Conservation (phyloP, 1,140 invertebrate genomes). For the Drosophila orosa region DNA sequence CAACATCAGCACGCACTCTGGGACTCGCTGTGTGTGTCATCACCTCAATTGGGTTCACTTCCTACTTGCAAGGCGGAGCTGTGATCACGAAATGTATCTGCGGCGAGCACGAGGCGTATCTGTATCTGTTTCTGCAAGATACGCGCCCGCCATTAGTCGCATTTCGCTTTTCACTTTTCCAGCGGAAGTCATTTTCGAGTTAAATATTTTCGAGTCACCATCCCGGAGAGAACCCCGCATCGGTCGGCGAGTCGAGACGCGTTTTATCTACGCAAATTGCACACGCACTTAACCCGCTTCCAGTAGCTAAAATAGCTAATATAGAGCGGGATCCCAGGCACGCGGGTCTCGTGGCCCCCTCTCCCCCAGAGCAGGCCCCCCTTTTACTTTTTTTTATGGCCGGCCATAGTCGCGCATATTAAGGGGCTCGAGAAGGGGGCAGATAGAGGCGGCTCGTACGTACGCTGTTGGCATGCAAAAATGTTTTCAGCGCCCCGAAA, state of each 20-base stretch:
- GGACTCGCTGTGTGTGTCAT: conserved; percentile 73
- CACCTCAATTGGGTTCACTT: conserved; percentile 83
- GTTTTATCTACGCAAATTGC: conserved; percentile 77
- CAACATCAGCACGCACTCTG: conserved; percentile 56
- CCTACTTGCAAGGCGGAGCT: conserved; percentile 72
- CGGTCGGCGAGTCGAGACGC: conserved; percentile 4
- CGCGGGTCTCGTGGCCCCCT: conserved; percentile 19
- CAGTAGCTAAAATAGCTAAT: conserved; percentile 61
- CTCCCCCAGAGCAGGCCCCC: conserved; percentile 12
- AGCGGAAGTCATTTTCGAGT: conserved; percentile 75
- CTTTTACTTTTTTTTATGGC: conserved; percentile 37
- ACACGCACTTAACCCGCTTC: conserved; percentile 81
- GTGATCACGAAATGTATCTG: conserved; percentile 66
- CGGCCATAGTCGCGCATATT: conserved; percentile 43
- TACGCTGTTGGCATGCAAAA: conserved; percentile 52
- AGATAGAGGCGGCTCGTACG: not conserved
- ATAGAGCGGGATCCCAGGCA: conserved; percentile 56
- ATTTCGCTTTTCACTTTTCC: conserved; percentile 67
- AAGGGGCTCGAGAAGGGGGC: conserved; percentile 22
- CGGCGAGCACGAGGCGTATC: conserved; percentile 5
- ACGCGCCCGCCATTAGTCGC: conserved; percentile 45
- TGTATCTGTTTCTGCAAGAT: conserved; percentile 51
- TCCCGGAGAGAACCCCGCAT: conserved; percentile 1
- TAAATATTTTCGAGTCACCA: conserved; percentile 40
- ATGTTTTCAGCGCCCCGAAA: conserved; percentile 37